Evolutionary conservation across 2,113 vertebrate genomes (phyloP).

Genomic region (Chitala chitala): DNA sequence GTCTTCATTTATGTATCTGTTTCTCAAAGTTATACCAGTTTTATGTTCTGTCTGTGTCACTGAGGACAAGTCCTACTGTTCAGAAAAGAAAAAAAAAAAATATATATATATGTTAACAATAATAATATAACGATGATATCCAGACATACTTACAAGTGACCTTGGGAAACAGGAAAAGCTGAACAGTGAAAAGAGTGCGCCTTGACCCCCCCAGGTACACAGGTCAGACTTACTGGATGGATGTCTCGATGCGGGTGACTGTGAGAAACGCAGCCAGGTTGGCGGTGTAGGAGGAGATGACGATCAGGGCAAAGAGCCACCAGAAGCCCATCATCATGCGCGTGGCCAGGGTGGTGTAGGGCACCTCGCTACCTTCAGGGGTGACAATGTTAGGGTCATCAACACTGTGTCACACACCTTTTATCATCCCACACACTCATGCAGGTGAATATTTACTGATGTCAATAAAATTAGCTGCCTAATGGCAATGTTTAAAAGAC

Average conservation of each 20-base stretch:
- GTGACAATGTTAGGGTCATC: too few relatives aligned
- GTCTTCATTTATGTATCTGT: too few relatives aligned
- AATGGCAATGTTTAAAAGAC: too few relatives aligned
- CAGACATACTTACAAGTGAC: background rate
- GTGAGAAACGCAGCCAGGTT: slow-evolving; percentile 98
- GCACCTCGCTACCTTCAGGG: slow-evolving; percentile 84
- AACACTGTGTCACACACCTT: too few relatives aligned
- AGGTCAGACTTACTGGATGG: slow-evolving; percentile 87
- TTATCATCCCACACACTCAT: background rate
- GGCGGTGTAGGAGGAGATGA: slow-evolving; percentile 96
- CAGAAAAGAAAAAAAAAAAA: background rate
- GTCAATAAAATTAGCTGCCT: too few relatives aligned
- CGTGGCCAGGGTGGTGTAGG: slow-evolving; percentile 90
- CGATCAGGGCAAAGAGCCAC: slow-evolving; percentile 97
- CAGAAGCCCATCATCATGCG: slow-evolving; percentile 98
- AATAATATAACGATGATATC: background rate
- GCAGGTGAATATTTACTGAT: too few relatives aligned
- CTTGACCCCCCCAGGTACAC: too few relatives aligned
- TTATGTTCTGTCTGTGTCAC: background rate
- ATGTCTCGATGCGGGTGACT: slow-evolving; percentile 92
- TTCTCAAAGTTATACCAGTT: too few relatives aligned
- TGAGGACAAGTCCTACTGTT: background rate
- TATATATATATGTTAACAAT: background rate
- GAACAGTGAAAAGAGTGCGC: background rate
- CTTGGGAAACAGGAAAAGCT: background rate